Conservation (phyloP, 2,113 vertebrate species). For the Phrynosoma blainvillii region DNA sequence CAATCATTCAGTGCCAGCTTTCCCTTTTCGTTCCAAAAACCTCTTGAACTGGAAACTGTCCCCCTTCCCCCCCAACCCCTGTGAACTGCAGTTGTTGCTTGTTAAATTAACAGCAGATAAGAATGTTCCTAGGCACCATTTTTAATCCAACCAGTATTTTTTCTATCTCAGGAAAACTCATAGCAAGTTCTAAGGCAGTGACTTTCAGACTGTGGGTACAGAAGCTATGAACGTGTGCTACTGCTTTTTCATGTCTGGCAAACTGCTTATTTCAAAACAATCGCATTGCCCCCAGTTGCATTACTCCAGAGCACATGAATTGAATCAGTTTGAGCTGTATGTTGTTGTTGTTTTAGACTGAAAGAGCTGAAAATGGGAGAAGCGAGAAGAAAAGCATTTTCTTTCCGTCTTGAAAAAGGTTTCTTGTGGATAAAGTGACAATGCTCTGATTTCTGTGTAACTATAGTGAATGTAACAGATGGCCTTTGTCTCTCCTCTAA, state of each 20-base stretch:
- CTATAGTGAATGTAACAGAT: neutral
- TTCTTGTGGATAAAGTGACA: no score
- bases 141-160: accelerated
- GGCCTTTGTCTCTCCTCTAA: no score
- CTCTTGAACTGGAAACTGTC: neutral
- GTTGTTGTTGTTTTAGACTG: neutral
- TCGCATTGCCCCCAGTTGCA: neutral
- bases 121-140: neutral
- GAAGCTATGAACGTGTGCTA: neutral
- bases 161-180: accelerated
- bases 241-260: neutral
- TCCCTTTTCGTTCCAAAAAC: neutral
- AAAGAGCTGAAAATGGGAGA: neutral
- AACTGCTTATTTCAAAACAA: neutral
- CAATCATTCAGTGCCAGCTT: neutral
- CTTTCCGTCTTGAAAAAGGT: no score
- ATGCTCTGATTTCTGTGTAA: neutral
- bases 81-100: neutral
- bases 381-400: no score
- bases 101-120: neutral
- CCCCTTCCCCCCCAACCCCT: neutral
- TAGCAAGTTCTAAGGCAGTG: neutral
- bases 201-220: accelerated
- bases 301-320: neutral
- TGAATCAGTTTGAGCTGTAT: neutral